Evolutionary conservation across 2,888 invertebrate species (phyloP).

Genomic region (Drosophila neotestacea): DNA sequence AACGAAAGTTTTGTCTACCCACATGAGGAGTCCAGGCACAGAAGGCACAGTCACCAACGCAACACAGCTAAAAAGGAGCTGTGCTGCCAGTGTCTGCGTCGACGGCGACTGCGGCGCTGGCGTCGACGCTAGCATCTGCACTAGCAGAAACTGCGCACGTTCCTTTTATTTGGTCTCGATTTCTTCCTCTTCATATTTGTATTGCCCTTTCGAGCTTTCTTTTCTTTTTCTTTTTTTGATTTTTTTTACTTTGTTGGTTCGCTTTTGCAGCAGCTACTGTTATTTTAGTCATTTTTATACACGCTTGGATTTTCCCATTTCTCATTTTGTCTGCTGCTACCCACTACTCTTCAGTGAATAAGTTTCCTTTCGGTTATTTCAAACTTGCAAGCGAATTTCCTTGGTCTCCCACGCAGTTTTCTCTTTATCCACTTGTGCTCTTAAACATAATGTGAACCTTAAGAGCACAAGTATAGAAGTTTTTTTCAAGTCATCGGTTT

Average conservation of each 20-base stretch:
- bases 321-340: slow-evolving; percentile 12
- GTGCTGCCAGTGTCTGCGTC: slow-evolving; percentile 25
- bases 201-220: slow-evolving; percentile 54
- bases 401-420: slow-evolving; percentile 9
- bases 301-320: slow-evolving; percentile 44
- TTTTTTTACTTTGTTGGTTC: slow-evolving; percentile 6
- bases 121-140: slow-evolving; percentile 14
- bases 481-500: background rate
- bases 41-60: slow-evolving; percentile 3
- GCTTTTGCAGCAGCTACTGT: slow-evolving; percentile 38
- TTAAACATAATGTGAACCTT: slow-evolving; percentile 23
- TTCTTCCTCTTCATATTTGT: slow-evolving; percentile 56
- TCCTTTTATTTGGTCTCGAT: slow-evolving; percentile 53
- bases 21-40: slow-evolving; percentile 48
- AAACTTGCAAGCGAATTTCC: slow-evolving; percentile 43
- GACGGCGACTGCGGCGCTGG: slow-evolving; percentile 3
- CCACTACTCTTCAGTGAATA: slow-evolving; percentile 18
- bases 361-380: slow-evolving; percentile 49
- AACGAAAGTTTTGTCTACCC: slow-evolving; percentile 74
- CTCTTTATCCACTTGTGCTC: slow-evolving; percentile 50
- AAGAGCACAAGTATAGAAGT: slow-evolving; percentile 28
- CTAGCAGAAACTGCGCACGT: slow-evolving; percentile 48
- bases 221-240: slow-evolving; percentile 22
- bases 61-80: slow-evolving; percentile 17
- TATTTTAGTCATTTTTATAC: slow-evolving; percentile 49